Conservation (phyloP, 2,797 vertebrate genomes). For the Typhlichthys subterraneus region DNA sequence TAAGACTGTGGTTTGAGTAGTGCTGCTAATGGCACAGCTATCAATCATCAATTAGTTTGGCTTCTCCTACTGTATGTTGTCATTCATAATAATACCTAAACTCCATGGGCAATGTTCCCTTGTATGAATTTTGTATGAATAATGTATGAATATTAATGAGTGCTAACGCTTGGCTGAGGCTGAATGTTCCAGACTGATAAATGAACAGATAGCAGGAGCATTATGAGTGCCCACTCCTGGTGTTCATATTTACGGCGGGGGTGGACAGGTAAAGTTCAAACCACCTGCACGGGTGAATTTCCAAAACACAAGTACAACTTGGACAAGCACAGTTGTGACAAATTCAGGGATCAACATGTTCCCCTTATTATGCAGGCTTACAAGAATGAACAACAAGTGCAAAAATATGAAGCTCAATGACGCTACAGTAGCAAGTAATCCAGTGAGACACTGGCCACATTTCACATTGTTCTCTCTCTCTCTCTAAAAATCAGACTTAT, state of each 20-base stretch:
- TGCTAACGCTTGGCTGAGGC: constrained; percentile 50
- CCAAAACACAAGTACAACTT: neutral
- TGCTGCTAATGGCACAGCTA: constrained; percentile 52
- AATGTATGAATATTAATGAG: constrained; percentile 70
- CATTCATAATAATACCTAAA: constrained; percentile 56
- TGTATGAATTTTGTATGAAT: constrained; percentile 52
- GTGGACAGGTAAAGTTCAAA: neutral
- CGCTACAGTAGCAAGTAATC: neutral
- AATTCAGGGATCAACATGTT: no score
- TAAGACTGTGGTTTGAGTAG: constrained; percentile 37
- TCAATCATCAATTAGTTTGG: constrained; percentile 70
- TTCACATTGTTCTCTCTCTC: constrained; percentile 27
- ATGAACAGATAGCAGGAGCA: constrained; percentile 69
- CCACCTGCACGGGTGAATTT: constrained; percentile 52
- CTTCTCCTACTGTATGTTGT: constrained; percentile 47
- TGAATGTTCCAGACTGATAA: constrained; percentile 70
- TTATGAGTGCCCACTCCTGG: constrained; percentile 63
- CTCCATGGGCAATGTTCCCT: constrained; percentile 61
- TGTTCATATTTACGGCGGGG: constrained; percentile 61
- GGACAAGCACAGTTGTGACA: neutral
- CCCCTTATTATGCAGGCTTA: no score
- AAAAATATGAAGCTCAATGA: neutral
- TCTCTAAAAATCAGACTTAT: constrained; percentile 21
- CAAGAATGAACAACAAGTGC: neutral
- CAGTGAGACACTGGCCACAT: constrained; percentile 11